These are phyloP conservation scores for Fragum whitleyi DNA, from an alignment of 2,888 invertebrate genomes.

Conservation along the genomic window DNA sequence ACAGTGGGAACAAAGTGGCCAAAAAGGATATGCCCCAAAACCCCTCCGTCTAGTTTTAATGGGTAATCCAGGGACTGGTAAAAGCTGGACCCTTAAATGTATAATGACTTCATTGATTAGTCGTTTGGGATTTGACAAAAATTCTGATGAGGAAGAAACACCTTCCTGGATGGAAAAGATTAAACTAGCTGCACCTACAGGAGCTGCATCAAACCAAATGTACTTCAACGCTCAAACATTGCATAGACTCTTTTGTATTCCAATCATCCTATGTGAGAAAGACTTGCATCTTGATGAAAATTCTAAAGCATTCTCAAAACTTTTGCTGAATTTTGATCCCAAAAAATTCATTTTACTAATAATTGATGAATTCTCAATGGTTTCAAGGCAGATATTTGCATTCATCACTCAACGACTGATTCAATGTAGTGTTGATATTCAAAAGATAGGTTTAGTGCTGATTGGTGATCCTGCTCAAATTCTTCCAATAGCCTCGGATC, in stretches of 20 bases:
- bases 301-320: too few species aligned
- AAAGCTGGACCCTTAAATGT: too few species aligned
- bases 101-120: neutral
- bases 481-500: neutral
- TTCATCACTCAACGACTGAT: neutral
- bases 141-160: neutral
- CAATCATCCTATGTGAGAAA: neutral
- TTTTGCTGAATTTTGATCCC: constrained; percentile 2
- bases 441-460: neutral
- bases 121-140: neutral
- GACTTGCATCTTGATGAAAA: constrained; percentile 1
- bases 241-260: neutral
- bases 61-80: too few species aligned
- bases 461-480: constrained; percentile 1
- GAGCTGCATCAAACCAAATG: constrained; percentile 7
- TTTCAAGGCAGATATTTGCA: neutral
- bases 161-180: neutral
- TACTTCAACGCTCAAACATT: neutral
- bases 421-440: neutral
- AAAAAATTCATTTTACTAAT: neutral
- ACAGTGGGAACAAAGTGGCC: neutral
- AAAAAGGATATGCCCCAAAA: neutral
- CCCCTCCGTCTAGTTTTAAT: neutral
- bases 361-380: neutral
- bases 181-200: neutral